Base-by-base conservation (phyloP, 1,140 invertebrate species). In the Rhizoglyphus robini region DNA sequence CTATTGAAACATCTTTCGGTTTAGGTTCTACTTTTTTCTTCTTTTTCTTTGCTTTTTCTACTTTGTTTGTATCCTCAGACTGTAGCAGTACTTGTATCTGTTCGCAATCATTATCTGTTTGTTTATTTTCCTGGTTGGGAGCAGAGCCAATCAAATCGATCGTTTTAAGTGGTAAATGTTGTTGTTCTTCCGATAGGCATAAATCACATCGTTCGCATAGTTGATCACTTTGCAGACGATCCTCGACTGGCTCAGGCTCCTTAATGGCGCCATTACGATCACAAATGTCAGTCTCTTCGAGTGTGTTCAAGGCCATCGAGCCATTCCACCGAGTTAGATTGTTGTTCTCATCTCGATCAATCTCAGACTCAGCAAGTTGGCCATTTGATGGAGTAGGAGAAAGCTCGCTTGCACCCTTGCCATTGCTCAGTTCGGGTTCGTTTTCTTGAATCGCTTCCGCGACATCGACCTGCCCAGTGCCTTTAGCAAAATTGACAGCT, bases 261-360 rank as follows among this genome's bases (percentile, higher is more conserved):
- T n/a, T n/a, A n/a, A n/a, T n/a, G n/a, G n/a, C n/a, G n/a, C n/a
- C n/a, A n/a, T n/a, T n/a, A n/a, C n/a, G n/a, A n/a, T n/a, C n/a
- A n/a, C n/a, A n/a, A n/a, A n/a, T 11, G 18, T 41, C 36, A 41
- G 36, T 11, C 8, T 41, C 36, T 41, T 41, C 18, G 8, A 41
- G 18, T 18, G 20, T 54, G 20, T 54, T 20, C 51, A 54, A 32
- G 8, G 51, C 20, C 8, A 54, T 11, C 31, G 51, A 54, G 20
- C 51, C 51, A 54, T 20, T 54, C 51, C 51, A 54, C 20, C 51
- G 8, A 8, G 51, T 8, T 54, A 54, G 51, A 23, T 54, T 54
- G 51, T 54, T 54, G 51, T 54, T 54, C 15, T 54, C 23, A 8
- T 54, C 15, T 54, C 23, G 8, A 54, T 41, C 36, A 41, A 18